phyloP scores from a whole-genome alignment of 2,888 invertebrate species.

The Criorhina ranunculi region DNA sequence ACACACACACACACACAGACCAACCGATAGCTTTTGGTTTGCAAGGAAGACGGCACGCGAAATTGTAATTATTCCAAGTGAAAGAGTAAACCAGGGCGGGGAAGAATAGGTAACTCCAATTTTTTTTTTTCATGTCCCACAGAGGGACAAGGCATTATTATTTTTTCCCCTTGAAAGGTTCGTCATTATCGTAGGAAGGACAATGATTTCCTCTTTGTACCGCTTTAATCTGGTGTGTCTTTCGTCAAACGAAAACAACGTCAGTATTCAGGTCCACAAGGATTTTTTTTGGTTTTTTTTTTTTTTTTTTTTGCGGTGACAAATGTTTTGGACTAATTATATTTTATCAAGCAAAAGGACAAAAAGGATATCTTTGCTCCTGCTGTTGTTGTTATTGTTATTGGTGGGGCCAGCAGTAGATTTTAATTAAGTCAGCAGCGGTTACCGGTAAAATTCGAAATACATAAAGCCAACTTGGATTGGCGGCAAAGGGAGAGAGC shows the following conservation, averaged over 20 bases:
- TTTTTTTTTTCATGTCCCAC: slow-evolving; percentile 41
- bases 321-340: slow-evolving; percentile 73
- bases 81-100: slow-evolving; percentile 28
- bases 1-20: too few relatives aligned
- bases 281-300: too few relatives aligned
- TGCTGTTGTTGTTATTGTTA: slow-evolving; percentile 56
- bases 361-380: slow-evolving; percentile 35
- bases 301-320: slow-evolving; percentile 73
- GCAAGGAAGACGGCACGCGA: slow-evolving; percentile 63
- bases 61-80: slow-evolving; percentile 69
- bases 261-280: slow-evolving; percentile 36
- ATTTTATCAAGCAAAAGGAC: slow-evolving; percentile 39
- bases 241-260: slow-evolving; percentile 10
- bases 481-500: too few relatives aligned
- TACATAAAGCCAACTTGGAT: slow-evolving; percentile 38
- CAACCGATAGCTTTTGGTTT: neutral
- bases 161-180: slow-evolving; percentile 52
- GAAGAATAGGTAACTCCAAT: slow-evolving; percentile 25
- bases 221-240: slow-evolving; percentile 52
- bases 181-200: slow-evolving; percentile 69
- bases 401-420: slow-evolving; percentile 46
- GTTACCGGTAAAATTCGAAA: slow-evolving; percentile 60
- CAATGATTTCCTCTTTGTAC: slow-evolving; percentile 68
- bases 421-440: slow-evolving; percentile 72
- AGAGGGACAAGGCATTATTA: slow-evolving; percentile 49